Evolutionary conservation across 2,888 invertebrate genomes (phyloP).

Genomic region (Sinohyriopsis cumingii): DNA sequence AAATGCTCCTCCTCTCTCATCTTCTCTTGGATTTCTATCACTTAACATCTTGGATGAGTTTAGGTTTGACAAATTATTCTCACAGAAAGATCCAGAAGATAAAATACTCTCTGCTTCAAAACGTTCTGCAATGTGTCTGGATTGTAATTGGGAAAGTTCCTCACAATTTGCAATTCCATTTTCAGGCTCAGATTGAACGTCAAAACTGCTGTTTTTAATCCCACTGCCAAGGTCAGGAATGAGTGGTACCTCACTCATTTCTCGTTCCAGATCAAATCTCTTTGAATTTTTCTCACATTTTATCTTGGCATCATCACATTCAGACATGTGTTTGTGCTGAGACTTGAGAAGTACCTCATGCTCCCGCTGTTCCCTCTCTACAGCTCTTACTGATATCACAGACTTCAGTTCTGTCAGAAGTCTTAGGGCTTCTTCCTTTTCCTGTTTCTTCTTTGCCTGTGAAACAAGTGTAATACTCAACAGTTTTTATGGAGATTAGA

Average conservation of each 20-base stretch:
- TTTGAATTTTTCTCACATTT: too few species aligned
- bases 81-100: too few species aligned
- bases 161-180: background rate
- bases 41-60: too few species aligned
- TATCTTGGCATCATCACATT: background rate
- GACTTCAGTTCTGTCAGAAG: conserved; percentile 60
- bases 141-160: too few species aligned
- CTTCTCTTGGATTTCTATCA: background rate
- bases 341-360: conserved; percentile 29
- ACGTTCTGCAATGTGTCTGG: too few species aligned
- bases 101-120: too few species aligned
- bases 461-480: conserved; percentile 2
- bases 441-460: conserved; percentile 52
- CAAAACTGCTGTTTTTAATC: too few species aligned
- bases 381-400: conserved; percentile 62
- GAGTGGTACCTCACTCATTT: too few species aligned
- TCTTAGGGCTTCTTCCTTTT: conserved; percentile 56
- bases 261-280: too few species aligned
- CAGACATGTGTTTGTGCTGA: background rate
- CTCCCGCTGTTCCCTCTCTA: conserved; percentile 50
- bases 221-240: too few species aligned
- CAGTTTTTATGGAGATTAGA: background rate
- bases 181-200: background rate
- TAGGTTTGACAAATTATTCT: too few species aligned
- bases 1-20: background rate